Evolutionary conservation across 2,113 vertebrate species (phyloP), one percentile per base, ranked within the genome.

Genomic region (Canis aureus): DNA sequence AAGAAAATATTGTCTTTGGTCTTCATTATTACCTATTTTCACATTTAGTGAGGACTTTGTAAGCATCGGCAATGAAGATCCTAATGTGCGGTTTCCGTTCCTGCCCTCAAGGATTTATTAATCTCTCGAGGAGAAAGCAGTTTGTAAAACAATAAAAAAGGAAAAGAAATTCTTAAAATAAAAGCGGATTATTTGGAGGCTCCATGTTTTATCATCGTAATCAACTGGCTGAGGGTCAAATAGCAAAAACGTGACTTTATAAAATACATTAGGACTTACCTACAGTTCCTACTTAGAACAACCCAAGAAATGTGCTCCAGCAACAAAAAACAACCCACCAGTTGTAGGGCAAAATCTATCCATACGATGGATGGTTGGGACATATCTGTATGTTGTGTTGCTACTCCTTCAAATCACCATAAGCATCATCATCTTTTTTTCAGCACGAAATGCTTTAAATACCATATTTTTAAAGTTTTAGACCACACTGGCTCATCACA

Each of bases 321-420:
- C 8, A 38, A 51, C 32, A n/a, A 51, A 22, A 23, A 67, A 15
- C 6, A 16, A 25, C 23, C n/a, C 57, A 25, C 16, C 11, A 27
- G 8, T 20, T 78, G 8, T 3, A 67, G 53, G 66, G 22, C 25
- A 79, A 38, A 38, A 25, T 0, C 55, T 38, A 12, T 25, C 22
- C 8, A 1, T 3, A 8, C 0, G 5, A 10, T 0, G 23, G 22
- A 23, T 29, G 22, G 27, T 0, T 20, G 11, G 17, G 17, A 49
- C 1, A 0, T 38, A 12, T 11, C 4, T 32, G 16, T 29, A 23
- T 4, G 29, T 76, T 53, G 38, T 3, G 8, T 35, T 53, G 6
- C 20, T 53, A n/a, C 13, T 82, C 57, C 35, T 92, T 90, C 74
- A 35, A 81, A 38, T 23, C 20, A 43, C 20, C 9, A 4, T 16